Evolutionary conservation across 2,113 vertebrate species (phyloP), one percentile per base, ranked within the genome.

Genomic region (Xenopus laevis): DNA sequence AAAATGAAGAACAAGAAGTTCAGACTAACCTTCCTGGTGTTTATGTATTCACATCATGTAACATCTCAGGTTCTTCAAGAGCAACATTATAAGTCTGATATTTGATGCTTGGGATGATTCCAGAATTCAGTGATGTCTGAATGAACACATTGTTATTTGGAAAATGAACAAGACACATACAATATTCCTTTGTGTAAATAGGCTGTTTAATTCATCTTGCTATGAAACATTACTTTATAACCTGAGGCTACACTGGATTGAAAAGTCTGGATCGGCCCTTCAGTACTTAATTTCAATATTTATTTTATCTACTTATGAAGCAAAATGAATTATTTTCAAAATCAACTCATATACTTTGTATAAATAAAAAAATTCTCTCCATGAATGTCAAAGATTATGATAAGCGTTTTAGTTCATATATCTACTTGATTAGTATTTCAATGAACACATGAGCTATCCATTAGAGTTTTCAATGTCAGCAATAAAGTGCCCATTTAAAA

Each of bases 151-250:
- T 71, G 23, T 69, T 57, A 65, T 52, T 23, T 10, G 58, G 45
- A 72, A 71, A 63, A 72, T 57, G 57, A 18, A 55, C 59, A 65
- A 72, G 33, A 18, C 72, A 74, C 65, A 68, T 68, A 40, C 33
- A 40, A 9, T 40, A 33, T 74, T 40, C 57, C 58, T 68, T 74
- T 74, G 72, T 74, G 65, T 68, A 74, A 74, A 68, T 74, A 74
- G 72, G 65, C 72, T 68, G 5, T 40, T 68, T 68, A 74, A 68
- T 74, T 62, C 55, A 62, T 68, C 57, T 30, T 74, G 64, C 57
- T 66, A 61, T 47, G 65, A 68, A 74, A 50, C 65, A 74, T 68
- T 61, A 74, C 72, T 74, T 74, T 55, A 74, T 74, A 68, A 74
- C 72, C 72, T 67, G 20, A 74, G 65, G 72, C 72, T 68, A 52